A percentile compares a stretch with the other conserved stretches of the same genome.
Conservation (phyloP, 1,140 invertebrate genomes). For the Drosophila suzukii region DNA sequence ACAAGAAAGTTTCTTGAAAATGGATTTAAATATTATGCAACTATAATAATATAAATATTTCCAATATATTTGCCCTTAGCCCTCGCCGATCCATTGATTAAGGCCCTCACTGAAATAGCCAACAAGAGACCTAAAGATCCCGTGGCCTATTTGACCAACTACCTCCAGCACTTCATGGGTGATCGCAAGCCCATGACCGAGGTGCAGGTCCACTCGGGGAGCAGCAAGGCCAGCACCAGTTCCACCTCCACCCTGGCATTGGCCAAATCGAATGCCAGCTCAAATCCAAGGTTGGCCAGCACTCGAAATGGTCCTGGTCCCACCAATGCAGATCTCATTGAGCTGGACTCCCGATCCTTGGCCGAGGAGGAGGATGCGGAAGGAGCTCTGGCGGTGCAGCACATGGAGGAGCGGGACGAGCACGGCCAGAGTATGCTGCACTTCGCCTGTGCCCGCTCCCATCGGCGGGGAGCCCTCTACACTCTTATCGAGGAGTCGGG, state of each 20-base stretch:
- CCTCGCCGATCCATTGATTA: constrained; percentile 93
- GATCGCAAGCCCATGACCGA: constrained; percentile 66
- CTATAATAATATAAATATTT: constrained; percentile 20
- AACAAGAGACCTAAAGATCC: constrained; percentile 92
- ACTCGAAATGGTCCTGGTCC: constrained; percentile 35
- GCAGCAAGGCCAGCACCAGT: constrained; percentile 66
- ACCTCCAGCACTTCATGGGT: constrained; percentile 89
- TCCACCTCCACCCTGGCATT: constrained; percentile 54
- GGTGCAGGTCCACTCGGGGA: constrained; percentile 57
- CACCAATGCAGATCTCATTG: constrained; percentile 52
- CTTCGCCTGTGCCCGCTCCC: constrained; percentile 91
- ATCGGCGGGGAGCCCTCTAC: constrained; percentile 90
- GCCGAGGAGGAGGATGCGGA: constrained; percentile 57
- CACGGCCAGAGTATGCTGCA: constrained; percentile 95
- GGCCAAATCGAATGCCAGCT: constrained; percentile 34
- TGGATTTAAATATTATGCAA: too few relatives aligned
- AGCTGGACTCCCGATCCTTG: constrained; percentile 52
- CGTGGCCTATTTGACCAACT: constrained; percentile 92
- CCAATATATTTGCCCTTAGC: constrained; percentile 85
- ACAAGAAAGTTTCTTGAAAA: too few relatives aligned
- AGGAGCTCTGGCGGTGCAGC: constrained; percentile 46
- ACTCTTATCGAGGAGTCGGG: constrained; percentile 91
- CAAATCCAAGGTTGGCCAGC: constrained; percentile 7
- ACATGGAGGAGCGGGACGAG: constrained; percentile 87
- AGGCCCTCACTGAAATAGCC: constrained; percentile 93